These are phyloP conservation scores for Cariama cristata DNA, from an alignment of 2,113 vertebrate species.

Conservation along the genomic window DNA sequence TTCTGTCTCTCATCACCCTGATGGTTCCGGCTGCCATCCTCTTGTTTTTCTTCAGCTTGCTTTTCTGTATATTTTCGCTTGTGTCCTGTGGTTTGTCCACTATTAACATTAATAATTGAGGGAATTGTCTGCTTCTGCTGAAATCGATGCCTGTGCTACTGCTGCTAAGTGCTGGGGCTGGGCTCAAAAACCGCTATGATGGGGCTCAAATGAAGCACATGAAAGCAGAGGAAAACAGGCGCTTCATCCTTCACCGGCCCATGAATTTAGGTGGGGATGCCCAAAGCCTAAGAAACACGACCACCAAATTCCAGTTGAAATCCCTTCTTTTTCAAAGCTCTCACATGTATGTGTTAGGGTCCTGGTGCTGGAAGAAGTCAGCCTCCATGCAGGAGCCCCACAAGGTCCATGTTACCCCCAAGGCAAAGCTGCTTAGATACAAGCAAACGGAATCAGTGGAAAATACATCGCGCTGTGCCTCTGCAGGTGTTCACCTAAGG, in stretches of 20 bases:
- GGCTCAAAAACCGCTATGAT: not conserved
- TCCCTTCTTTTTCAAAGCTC: not conserved
- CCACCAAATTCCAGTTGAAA: not conserved
- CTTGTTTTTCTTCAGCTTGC: not conserved
- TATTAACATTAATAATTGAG: constrained; percentile 58
- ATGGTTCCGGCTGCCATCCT: not conserved
- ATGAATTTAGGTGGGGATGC: not conserved
- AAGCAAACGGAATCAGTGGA: not conserved
- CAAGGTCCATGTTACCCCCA: not conserved
- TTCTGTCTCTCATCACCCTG: not conserved
- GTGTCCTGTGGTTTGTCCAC: not conserved
- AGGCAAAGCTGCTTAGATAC: not conserved
- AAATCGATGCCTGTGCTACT: constrained; percentile 22
- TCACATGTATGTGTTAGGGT: fast-evolving
- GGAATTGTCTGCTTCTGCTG: constrained; percentile 32
- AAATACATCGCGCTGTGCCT: not conserved
- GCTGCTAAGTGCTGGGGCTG: constrained; percentile 41
- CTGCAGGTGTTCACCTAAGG: not conserved
- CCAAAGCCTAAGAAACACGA: not conserved
- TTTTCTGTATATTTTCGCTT: not conserved
- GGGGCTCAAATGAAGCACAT: not conserved
- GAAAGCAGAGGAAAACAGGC: not conserved
- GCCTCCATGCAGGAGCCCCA: not conserved
- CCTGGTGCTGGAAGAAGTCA: not conserved
- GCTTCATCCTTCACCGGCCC: not conserved